Base-by-base conservation (phyloP, 2,113 vertebrate genomes). In the Semicossyphus pulcher region DNA sequence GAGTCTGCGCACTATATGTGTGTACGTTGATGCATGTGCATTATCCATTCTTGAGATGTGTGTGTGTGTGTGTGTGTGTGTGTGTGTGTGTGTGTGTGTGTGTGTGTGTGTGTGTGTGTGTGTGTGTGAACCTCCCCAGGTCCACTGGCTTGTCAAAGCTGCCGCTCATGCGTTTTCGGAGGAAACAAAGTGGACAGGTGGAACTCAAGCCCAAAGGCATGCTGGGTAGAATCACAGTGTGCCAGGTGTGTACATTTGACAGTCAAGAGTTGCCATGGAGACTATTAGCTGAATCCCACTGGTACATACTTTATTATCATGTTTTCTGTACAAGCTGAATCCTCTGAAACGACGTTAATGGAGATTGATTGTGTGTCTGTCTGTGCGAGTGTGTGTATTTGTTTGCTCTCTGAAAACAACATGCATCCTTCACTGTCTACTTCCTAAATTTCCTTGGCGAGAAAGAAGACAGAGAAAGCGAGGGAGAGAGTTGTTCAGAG, bases 131-230 rank as follows among this genome's bases (percentile, higher is more conserved):
- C 26, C 23, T 66, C 60, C 52, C 16, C 28, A 37, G 71, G 44
- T 82, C 56, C 67, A 60, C 10, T 32, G 63, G 34, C 75, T 52
- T 68, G 56, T 85, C 81, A 77, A 37, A 72, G 58, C 34, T 51
- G 52, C 62, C 51, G 59, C n/a, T 23, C 78, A 73, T 72, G 52
- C 57, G 34, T 51, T 84, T 76, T 45, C 68, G 29, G 26, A 75
- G 21, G 21, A 73, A 72, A 36, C 47, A 60, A 61, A 80, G 71
- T 79, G 37, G 68, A 78, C 81, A 85, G 85, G 83, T 81, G 60
- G 78, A 71, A 59, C 70, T 76, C 64, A 37, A 65, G 31, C 72
- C 80, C 65, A 39, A 69, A 64, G 47, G 70, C 62, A 76, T 69
- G 70, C 59, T 78, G 59, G 73, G 81, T 57, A 51, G 47, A 56